Conservation (phyloP, 1,140 invertebrate species). For the Zaprionus davidi region DNA sequence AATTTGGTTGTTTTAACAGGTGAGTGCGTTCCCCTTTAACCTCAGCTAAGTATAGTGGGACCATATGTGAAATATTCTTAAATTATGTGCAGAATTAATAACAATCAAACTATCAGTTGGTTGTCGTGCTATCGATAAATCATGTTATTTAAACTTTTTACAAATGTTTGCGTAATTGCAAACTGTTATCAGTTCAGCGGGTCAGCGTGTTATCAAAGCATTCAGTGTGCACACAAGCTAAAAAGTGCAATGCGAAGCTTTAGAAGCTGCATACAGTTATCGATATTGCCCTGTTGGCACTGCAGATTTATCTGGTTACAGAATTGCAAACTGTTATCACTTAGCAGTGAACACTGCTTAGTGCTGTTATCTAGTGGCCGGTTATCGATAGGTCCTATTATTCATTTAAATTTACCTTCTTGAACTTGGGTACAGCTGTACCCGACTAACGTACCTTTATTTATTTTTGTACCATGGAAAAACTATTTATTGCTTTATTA, state of each 20-base stretch:
- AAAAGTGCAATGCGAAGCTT: too few species aligned
- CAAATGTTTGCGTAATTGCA: background rate
- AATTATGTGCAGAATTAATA: background rate
- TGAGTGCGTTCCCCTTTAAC: conserved; percentile 46
- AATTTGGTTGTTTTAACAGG: conserved; percentile 77
- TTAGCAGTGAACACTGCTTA: too few species aligned
- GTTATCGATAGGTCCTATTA: background rate
- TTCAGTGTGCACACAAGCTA: too few species aligned
- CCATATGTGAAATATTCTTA: background rate
- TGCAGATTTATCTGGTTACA: too few species aligned
- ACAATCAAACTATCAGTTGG: background rate
- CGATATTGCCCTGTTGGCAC: too few species aligned
- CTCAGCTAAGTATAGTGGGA: background rate
- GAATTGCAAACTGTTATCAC: background rate
- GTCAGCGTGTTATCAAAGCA: too few species aligned
- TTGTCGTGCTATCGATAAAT: too few species aligned
- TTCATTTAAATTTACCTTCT: background rate
- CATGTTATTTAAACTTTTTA: too few species aligned
- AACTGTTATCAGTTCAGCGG: background rate
- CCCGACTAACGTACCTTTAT: background rate
- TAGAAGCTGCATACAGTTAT: too few species aligned
- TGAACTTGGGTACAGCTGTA: conserved; percentile 2
- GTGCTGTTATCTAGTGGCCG: too few species aligned
- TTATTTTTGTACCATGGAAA: conserved; percentile 20
- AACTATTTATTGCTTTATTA: conserved; percentile 27